Conservation (phyloP, 35 echinoderm and acorn worm species). For the Ptychodera flava region DNA sequence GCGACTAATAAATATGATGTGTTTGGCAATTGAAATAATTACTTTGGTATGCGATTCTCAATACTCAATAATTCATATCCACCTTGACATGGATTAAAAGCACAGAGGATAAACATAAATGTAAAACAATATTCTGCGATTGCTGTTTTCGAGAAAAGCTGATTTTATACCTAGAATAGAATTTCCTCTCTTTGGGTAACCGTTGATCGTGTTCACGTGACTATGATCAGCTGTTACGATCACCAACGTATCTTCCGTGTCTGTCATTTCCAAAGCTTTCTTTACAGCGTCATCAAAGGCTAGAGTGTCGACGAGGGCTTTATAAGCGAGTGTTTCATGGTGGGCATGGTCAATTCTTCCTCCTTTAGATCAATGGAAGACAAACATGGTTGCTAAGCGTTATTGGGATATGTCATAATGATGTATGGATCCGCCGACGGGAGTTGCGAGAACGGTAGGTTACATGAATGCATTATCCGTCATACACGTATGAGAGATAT, state of each 20-base stretch:
- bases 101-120: neutral
- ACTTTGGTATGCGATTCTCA: too few relatives aligned
- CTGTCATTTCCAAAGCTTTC: constrained; percentile 58
- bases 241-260: constrained; percentile 57
- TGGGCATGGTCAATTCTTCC: too few relatives aligned
- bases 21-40: neutral
- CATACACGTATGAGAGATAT: too few relatives aligned
- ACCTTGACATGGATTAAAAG: neutral
- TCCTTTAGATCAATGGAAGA: constrained; percentile 72
- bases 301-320: constrained; percentile 48
- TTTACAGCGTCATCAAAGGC: constrained; percentile 49
- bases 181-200: constrained; percentile 70
- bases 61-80: neutral
- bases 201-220: constrained; percentile 48
- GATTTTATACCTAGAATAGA: constrained; percentile 82
- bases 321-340: constrained; percentile 37
- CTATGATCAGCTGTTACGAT: constrained; percentile 75
- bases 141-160: too few relatives aligned
- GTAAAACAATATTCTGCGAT: too few relatives aligned
- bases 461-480: too few relatives aligned
- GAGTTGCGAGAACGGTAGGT: too few relatives aligned
- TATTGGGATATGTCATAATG: too few relatives aligned
- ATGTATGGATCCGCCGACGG: too few relatives aligned
- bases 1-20: too few relatives aligned
- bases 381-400: too few relatives aligned